These are phyloP conservation scores for Meiosimyza decipiens DNA, from an alignment of 2,888 invertebrate genomes.

Conservation along the genomic window DNA sequence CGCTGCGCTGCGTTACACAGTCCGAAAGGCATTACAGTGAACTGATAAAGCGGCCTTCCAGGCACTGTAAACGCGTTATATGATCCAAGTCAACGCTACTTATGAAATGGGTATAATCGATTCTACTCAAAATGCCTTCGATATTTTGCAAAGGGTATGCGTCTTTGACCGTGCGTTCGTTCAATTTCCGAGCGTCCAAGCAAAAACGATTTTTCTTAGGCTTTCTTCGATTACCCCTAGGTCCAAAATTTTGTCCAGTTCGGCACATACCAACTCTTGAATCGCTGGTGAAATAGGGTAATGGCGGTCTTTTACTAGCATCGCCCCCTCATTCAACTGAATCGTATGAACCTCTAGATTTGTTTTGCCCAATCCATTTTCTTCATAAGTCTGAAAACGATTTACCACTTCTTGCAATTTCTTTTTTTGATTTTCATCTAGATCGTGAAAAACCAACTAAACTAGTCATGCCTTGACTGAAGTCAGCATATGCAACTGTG, in stretches of 20 bases:
- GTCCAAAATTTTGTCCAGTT: not conserved
- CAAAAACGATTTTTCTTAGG: too few species aligned
- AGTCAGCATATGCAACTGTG: too few species aligned
- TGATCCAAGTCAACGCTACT: not conserved
- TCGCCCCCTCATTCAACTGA: constrained; percentile 20
- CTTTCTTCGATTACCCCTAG: not conserved
- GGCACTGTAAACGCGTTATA: not conserved
- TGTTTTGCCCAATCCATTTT: not conserved
- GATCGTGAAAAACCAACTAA: too few species aligned
- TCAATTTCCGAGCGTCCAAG: too few species aligned
- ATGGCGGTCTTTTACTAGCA: constrained; percentile 18
- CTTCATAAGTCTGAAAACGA: not conserved
- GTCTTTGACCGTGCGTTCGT: too few species aligned
- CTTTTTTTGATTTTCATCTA: too few species aligned
- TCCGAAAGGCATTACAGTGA: not conserved
- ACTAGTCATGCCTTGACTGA: too few species aligned
- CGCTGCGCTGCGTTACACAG: not conserved
- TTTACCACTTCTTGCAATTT: not conserved
- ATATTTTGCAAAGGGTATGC: too few species aligned
- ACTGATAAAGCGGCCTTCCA: not conserved
- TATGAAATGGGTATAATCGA: not conserved
- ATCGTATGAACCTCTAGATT: constrained; percentile 24
- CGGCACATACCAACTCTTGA: not conserved
- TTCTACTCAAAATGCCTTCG: too few species aligned
- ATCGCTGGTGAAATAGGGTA: not conserved